A percentile compares a stretch with the other conserved stretches of the same genome.
Evolutionary conservation across 2,113 vertebrate species (phyloP).

Genomic region (Oxyruncus cristatus): DNA sequence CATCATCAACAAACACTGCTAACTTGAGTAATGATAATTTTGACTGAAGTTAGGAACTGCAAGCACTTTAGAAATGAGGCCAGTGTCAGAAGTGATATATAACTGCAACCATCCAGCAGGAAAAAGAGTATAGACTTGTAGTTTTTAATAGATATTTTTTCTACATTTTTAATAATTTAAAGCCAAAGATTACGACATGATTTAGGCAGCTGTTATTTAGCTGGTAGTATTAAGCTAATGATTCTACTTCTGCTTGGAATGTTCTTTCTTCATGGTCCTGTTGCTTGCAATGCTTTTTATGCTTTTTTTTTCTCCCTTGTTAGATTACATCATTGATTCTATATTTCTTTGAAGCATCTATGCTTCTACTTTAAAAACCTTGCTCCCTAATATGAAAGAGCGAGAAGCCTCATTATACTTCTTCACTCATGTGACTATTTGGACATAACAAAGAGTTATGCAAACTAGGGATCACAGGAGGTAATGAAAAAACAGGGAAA

Average conservation of each 20-base stretch:
- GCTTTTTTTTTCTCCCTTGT: accelerated
- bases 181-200: background rate
- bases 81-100: background rate
- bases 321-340: background rate
- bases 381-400: background rate
- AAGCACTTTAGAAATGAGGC: background rate
- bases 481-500: background rate
- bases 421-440: background rate
- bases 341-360: background rate
- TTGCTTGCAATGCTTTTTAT: background rate
- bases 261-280: background rate
- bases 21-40: background rate
- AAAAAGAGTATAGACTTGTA: background rate
- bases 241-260: background rate
- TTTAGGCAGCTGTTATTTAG: background rate
- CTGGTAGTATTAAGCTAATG: background rate
- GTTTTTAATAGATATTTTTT: background rate
- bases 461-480: background rate
- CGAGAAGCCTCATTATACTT: background rate
- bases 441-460: background rate
- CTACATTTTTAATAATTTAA: background rate
- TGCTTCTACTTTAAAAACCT: background rate
- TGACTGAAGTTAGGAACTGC: background rate
- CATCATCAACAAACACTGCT: background rate
- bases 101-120: background rate